Evolutionary conservation across 2,113 vertebrate genomes (phyloP).

Genomic region (Hippopotamus amphibius): DNA sequence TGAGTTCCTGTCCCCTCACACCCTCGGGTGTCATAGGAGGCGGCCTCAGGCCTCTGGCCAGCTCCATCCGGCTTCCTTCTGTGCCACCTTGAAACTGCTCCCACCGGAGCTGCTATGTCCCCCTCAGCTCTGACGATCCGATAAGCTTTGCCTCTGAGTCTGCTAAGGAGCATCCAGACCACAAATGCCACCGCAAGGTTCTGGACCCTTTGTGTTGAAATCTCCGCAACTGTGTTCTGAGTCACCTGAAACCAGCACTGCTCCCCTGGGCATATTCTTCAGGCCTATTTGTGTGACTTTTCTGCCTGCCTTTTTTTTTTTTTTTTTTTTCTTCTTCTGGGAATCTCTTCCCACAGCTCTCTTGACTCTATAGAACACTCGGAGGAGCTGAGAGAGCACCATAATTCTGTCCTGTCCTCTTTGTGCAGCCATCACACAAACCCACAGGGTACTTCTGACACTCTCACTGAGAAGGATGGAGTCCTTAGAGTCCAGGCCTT

Average conservation of each 20-base stretch:
- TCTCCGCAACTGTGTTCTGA: background rate
- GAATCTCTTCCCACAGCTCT: background rate
- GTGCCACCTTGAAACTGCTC: background rate
- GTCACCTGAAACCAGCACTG: background rate
- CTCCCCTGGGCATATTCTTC: fast-evolving
- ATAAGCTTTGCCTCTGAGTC: background rate
- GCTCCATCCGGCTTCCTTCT: background rate
- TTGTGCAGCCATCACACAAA: background rate
- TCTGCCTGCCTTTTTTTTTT: background rate
- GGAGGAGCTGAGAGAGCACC: background rate
- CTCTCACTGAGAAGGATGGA: background rate
- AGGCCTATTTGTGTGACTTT: background rate
- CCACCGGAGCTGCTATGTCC: background rate
- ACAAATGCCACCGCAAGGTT: background rate
- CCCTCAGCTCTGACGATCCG: background rate
- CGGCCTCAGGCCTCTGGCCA: background rate
- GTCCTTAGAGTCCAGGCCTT: background rate
- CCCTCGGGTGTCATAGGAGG: background rate
- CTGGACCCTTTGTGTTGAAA: background rate
- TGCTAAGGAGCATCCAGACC: background rate
- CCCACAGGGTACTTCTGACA: background rate
- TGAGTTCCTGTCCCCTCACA: background rate
- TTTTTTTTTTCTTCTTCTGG: background rate
- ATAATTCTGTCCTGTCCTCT: background rate
- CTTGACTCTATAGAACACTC: background rate